Percentiles rank a stretch among this genome's conserved stretches.
Conservation (phyloP, 2,888 invertebrate genomes). For the Campaea margaritaria region DNA sequence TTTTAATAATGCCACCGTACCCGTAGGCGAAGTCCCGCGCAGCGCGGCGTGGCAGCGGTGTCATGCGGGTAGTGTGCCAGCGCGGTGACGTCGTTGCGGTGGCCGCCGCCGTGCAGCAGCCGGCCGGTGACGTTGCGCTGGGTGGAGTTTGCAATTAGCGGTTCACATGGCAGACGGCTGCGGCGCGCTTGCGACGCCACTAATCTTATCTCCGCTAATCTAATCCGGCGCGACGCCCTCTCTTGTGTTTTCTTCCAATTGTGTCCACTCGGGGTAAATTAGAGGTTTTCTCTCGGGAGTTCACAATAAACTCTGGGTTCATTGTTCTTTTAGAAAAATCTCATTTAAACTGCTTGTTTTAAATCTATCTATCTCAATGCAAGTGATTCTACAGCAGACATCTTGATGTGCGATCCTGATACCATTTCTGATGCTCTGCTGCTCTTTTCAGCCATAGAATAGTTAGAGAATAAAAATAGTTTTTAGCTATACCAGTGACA, state of each 20-base stretch:
- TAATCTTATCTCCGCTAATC: constrained; percentile 83
- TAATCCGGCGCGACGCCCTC: constrained; percentile 79
- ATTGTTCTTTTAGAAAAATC: constrained; percentile 61
- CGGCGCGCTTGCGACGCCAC: constrained; percentile 61
- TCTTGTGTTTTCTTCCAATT: constrained; percentile 83
- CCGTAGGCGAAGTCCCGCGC: constrained; percentile 14
- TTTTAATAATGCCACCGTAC: constrained; percentile 20
- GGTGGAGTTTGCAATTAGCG: constrained; percentile 68
- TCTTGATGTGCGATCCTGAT: constrained; percentile 32
- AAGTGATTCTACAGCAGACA: constrained; percentile 35
- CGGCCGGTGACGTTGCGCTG: constrained; percentile 36
- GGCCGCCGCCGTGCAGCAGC: constrained; percentile 27
- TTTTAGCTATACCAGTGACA: neutral
- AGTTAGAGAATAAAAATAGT: constrained; percentile 4
- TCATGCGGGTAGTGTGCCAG: constrained; percentile 40
- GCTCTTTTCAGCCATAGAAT: constrained; percentile 4
- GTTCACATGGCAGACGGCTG: constrained; percentile 64
- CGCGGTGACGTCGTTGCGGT: constrained; percentile 2
- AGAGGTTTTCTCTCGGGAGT: constrained; percentile 76
- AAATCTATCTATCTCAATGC: constrained; percentile 38
- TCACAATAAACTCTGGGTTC: constrained; percentile 66
- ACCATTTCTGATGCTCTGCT: constrained; percentile 15
- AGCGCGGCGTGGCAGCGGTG: constrained; percentile 28
- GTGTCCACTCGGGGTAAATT: constrained; percentile 83
- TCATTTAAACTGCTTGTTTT: constrained; percentile 43